These are phyloP conservation scores for Tachina grossa DNA, from an alignment of 2,888 invertebrate genomes.

Conservation along the genomic window DNA sequence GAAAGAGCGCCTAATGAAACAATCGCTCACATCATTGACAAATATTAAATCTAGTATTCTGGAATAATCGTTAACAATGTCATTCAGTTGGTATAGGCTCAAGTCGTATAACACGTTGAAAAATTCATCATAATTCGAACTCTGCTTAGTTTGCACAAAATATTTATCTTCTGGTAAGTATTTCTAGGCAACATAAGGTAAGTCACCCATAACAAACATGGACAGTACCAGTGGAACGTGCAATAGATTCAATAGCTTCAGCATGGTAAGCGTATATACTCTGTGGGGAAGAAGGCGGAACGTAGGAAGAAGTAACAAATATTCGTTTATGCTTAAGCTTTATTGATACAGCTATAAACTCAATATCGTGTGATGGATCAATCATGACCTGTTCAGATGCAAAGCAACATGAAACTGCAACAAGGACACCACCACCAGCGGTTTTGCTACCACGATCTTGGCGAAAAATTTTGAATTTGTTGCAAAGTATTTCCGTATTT, in stretches of 20 bases:
- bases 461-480: background rate
- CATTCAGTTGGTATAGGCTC: background rate
- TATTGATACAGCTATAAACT: background rate
- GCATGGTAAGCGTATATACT: too few relatives aligned
- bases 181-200: too few relatives aligned
- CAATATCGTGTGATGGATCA: background rate
- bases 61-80: background rate
- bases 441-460: background rate
- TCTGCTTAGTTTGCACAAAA: too few relatives aligned
- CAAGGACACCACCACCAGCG: slow-evolving; percentile 6
- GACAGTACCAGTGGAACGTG: too few relatives aligned
- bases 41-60: background rate
- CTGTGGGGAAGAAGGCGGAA: too few relatives aligned
- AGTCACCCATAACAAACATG: too few relatives aligned
- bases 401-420: slow-evolving; percentile 9
- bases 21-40: background rate
- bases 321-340: too few relatives aligned
- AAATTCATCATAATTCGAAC: background rate
- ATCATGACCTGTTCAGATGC: too few relatives aligned
- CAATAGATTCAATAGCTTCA: too few relatives aligned
- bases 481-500: background rate
- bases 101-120: background rate
- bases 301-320: too few relatives aligned
- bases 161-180: too few relatives aligned
- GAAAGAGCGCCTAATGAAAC: too few relatives aligned